Percentiles rank a stretch among this genome's conserved stretches.
Evolutionary conservation across 2,888 invertebrate genomes (phyloP).

Genomic region (Acleris holmiana): DNA sequence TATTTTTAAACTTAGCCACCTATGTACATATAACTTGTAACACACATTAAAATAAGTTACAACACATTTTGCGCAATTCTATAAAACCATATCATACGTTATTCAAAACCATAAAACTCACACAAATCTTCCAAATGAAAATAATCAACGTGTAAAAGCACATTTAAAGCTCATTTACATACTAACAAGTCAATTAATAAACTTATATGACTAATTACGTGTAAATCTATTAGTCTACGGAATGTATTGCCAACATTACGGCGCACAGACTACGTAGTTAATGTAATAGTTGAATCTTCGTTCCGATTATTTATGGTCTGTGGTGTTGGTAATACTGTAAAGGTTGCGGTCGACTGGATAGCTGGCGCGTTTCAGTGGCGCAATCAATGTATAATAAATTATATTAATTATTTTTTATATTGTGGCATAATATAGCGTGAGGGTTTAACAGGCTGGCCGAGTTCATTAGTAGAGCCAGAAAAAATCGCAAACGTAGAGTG

Average conservation of each 20-base stretch:
- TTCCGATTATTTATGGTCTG: conserved; percentile 51
- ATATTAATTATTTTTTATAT: too few relatives aligned
- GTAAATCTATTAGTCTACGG: conserved; percentile 25
- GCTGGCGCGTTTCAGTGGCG: background rate
- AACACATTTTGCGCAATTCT: background rate
- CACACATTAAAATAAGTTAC: background rate
- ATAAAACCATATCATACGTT: conserved; percentile 8
- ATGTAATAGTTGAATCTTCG: conserved; percentile 45
- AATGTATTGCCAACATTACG: conserved; percentile 39
- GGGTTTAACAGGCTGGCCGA: too few relatives aligned
- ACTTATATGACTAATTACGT: conserved; percentile 28
- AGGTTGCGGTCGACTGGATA: background rate
- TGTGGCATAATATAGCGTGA: too few relatives aligned
- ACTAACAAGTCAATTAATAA: conserved; percentile 33
- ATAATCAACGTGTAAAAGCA: conserved; percentile 30
- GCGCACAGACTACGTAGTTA: conserved; percentile 45
- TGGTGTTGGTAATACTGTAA: conserved; percentile 34
- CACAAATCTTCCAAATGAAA: conserved; percentile 28
- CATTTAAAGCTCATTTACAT: conserved; percentile 32
- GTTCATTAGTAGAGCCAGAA: too few relatives aligned
- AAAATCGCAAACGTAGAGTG: too few relatives aligned
- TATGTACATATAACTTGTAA: too few relatives aligned
- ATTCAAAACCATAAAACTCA: conserved; percentile 17
- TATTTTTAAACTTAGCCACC: too few relatives aligned
- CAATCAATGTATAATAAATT: too few relatives aligned